These are phyloP conservation scores for Xenopus petersii DNA, from an alignment of 2,797 vertebrate genomes.

Conservation along the genomic window DNA sequence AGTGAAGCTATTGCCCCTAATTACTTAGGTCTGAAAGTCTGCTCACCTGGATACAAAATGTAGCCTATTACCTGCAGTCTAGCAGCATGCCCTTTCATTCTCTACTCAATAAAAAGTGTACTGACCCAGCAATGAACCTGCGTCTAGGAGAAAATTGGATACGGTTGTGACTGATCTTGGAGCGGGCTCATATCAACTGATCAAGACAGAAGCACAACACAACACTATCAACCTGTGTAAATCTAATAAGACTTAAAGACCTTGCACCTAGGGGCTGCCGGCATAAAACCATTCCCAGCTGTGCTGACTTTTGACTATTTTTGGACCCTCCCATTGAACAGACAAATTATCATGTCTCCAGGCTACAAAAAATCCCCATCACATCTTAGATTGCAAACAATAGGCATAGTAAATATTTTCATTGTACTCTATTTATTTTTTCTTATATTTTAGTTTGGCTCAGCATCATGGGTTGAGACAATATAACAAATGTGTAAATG, in stretches of 20 bases:
- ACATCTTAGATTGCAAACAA: background rate
- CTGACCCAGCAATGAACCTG: conserved; percentile 73
- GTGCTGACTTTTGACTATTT: conserved; percentile 39
- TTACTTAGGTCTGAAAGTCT: conserved; percentile 72
- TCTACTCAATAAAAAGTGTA: conserved; percentile 62
- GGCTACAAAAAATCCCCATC: background rate
- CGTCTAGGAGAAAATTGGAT: conserved; percentile 72
- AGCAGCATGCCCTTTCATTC: conserved; percentile 63
- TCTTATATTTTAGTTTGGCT: no score
- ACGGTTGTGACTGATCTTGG: conserved; percentile 66
- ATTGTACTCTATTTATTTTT: no score
- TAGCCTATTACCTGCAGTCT: conserved; percentile 68
- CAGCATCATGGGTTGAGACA: no score
- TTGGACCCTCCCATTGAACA: conserved; percentile 17
- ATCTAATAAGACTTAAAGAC: conserved; percentile 60
- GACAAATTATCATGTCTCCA: background rate
- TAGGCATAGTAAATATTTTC: background rate
- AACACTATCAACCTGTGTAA: conserved; percentile 62
- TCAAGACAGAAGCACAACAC: conserved; percentile 62
- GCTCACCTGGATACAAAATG: conserved; percentile 76
- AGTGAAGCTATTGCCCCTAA: conserved; percentile 78
- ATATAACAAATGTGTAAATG: no score
- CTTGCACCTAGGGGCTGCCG: conserved; percentile 51
- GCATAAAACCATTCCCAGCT: conserved; percentile 28
- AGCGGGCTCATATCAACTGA: conserved; percentile 65